Base-by-base conservation (phyloP, 2,888 invertebrate genomes). In the Acronicta psi region DNA sequence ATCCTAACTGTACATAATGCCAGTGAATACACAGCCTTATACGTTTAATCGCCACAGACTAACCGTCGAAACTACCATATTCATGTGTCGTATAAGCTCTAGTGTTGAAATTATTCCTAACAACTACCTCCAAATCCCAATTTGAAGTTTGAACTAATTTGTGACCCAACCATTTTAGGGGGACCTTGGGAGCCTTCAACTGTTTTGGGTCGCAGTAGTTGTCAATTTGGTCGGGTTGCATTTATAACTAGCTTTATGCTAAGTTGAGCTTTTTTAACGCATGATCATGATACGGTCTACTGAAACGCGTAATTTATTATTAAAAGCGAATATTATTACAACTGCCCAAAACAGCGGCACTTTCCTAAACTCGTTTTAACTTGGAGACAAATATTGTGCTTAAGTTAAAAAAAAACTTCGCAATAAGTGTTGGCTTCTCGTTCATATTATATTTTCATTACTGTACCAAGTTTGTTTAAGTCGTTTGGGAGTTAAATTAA, bases 141-240 rank as follows among this genome's bases (percentile, higher is more conserved):
- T 55, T 70, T 58, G 25, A 70, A 55, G 59, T 70, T 59, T 17
- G 11, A 55, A 59, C 40, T 65, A 65, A 70, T 68, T 68, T 64
- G 65, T 51, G 47, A 54, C 25, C 36, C 69, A 43, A 17, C 51
- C 36, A 38, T 46, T 68, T 61, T 41, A 55, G 46, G 36, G 40
- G 46, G 17, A n/a, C 13, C 46, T 46, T 25, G 0, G 36, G 29
- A 50, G 55, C 23, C 37, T 51, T 37, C 8, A 8, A 31, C 0
- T n/a, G 17, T 20, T 40, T 68, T 8, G 1, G 17, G 36, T 34
- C 41, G 16, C 16, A 9, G 45, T 45, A 17, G 7, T 7, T 4
- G 14, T 23, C 23, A 42, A 68, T 57, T 57, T 50, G 13, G 49
- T 29, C 0, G 40, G 47, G 34, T 57, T 50, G 56, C 47, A 36